Evolutionary conservation across 2,113 vertebrate genomes (phyloP).

Genomic region (Ammodytes dubius): DNA sequence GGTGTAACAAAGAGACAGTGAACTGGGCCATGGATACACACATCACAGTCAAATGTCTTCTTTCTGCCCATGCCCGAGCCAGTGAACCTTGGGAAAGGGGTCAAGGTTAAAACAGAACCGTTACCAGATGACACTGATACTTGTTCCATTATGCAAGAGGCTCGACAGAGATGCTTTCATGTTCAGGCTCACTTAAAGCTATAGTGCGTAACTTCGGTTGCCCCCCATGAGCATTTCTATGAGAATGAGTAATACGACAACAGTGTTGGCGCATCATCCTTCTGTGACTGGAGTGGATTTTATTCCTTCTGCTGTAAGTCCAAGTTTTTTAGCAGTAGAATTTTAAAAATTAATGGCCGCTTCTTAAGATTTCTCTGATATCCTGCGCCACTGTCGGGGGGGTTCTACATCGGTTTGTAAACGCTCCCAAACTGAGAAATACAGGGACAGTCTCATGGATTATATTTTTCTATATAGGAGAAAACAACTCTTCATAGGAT

Average conservation of each 20-base stretch:
- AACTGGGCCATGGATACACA: slow-evolving; percentile 39
- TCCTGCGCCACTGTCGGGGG: no score
- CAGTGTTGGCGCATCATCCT: no score
- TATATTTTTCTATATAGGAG: not conserved
- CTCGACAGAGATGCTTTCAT: slow-evolving; percentile 13
- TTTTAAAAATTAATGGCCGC: no score
- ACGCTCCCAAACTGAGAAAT: no score
- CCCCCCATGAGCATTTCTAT: no score
- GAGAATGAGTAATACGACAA: no score
- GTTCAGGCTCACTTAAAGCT: slow-evolving; percentile 13
- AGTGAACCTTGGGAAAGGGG: slow-evolving; percentile 53
- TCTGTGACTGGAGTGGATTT: no score
- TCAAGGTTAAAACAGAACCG: slow-evolving; percentile 49
- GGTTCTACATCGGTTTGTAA: no score
- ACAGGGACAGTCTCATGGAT: not conserved
- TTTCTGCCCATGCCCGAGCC: slow-evolving; percentile 32
- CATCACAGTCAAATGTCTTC: slow-evolving; percentile 51
- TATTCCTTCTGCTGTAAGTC: no score
- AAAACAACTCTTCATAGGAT: not conserved
- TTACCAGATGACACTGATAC: slow-evolving; percentile 31
- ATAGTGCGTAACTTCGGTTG: no score
- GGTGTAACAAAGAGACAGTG: slow-evolving; percentile 55
- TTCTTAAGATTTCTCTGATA: no score
- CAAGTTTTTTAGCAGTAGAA: no score
- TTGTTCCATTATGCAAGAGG: slow-evolving; percentile 44